These are phyloP conservation scores for Sparidentex hasta DNA, from an alignment of 2,797 vertebrate species.

Conservation along the genomic window DNA sequence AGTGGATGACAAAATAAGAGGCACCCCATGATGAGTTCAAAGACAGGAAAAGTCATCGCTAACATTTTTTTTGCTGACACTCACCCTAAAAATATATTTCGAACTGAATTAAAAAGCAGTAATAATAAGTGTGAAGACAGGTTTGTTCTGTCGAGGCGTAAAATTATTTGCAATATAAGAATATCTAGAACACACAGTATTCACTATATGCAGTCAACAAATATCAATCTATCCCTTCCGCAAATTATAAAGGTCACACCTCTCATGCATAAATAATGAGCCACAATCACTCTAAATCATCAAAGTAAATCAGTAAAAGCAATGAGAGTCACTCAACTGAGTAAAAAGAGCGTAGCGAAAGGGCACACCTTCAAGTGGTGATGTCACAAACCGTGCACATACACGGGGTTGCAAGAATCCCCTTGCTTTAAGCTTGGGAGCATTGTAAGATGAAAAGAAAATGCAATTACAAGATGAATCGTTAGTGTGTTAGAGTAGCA, in stretches of 20 bases:
- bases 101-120: neutral
- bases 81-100: neutral
- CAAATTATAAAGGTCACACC: neutral
- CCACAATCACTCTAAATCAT: neutral
- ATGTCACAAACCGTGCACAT: slow-evolving; percentile 22
- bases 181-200: neutral
- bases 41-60: neutral
- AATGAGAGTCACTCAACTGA: neutral
- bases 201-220: neutral
- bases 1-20: neutral
- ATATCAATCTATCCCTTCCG: neutral
- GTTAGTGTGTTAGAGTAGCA: slow-evolving; percentile 60
- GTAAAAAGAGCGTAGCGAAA: slow-evolving; percentile 14
- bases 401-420: slow-evolving; percentile 37
- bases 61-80: neutral
- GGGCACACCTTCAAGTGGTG: slow-evolving; percentile 52
- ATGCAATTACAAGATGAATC: slow-evolving; percentile 30
- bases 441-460: slow-evolving; percentile 45
- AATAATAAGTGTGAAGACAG: neutral
- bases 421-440: slow-evolving; percentile 39
- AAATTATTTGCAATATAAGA: neutral
- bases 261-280: neutral
- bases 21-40: neutral
- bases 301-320: neutral
- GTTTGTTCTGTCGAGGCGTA: neutral